Conservation (phyloP, 2,113 vertebrate species). For the Perca fluviatilis region DNA sequence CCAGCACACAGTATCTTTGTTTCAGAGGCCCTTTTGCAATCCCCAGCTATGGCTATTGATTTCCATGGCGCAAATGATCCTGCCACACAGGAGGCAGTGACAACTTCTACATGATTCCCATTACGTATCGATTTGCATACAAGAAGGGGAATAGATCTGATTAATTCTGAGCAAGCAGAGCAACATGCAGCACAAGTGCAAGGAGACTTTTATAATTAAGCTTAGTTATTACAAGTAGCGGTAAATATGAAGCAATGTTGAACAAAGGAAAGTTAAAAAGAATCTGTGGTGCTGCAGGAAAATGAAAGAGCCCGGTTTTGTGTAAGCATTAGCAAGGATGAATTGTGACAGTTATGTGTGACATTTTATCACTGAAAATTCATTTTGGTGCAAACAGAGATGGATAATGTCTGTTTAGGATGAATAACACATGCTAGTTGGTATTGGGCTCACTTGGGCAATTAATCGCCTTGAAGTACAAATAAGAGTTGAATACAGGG, state of each 20-base stretch:
- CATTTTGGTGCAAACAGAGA: conserved; percentile 40
- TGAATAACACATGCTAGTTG: conserved; percentile 64
- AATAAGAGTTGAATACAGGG: conserved; percentile 39
- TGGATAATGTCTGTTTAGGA: conserved; percentile 57
- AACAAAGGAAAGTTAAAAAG: conserved; percentile 1
- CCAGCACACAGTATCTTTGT: not conserved
- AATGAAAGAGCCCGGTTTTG: conserved; percentile 9
- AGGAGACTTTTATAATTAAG: conserved; percentile 14
- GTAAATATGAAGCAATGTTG: conserved; percentile 8
- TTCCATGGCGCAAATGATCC: conserved; percentile 20
- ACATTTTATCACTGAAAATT: conserved; percentile 44
- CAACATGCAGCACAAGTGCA: not conserved
- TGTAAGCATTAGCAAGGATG: conserved; percentile 15
- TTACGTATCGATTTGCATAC: conserved; percentile 66
- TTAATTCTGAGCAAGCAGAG: conserved; percentile 32
- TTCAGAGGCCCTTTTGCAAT: conserved; percentile 14
- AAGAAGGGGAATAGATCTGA: conserved; percentile 32
- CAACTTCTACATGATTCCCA: conserved; percentile 54
- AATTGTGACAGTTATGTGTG: conserved; percentile 42
- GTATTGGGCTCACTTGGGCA: conserved; percentile 48
- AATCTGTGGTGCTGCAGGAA: conserved; percentile 4
- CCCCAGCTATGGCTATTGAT: conserved; percentile 1
- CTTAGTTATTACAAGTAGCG: not conserved
- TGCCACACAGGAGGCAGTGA: conserved; percentile 43
- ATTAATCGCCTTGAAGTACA: conserved; percentile 52